These are phyloP conservation scores for Andrena minutula DNA, from an alignment of 2,888 invertebrate genomes.

Conservation along the genomic window DNA sequence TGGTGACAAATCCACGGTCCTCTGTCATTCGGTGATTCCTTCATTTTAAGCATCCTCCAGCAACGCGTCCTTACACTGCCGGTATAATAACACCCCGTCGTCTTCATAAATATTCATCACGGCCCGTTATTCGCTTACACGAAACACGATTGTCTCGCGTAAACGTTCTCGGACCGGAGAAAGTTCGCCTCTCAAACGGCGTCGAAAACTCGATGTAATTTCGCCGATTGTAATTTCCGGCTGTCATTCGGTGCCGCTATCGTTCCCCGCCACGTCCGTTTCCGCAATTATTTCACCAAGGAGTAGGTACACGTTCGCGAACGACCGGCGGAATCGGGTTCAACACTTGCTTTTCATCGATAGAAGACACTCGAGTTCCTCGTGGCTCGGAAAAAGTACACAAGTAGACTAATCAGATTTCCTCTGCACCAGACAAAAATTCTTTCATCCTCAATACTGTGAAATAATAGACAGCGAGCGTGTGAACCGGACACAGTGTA, in stretches of 20 bases:
- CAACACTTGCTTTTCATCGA: background rate
- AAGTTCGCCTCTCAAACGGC: background rate
- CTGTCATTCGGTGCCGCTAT: background rate
- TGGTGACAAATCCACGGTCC: too few species aligned
- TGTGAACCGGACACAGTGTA: too few species aligned
- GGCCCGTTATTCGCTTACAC: constrained; percentile 1
- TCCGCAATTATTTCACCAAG: constrained; percentile 2
- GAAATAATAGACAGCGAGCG: too few species aligned
- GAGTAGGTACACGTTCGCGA: background rate
- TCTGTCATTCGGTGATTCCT: too few species aligned
- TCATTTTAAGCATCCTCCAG: background rate
- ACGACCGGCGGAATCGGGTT: background rate
- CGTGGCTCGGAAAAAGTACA: too few species aligned
- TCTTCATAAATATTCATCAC: constrained; percentile 27
- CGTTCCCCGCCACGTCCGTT: background rate
- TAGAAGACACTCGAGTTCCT: too few species aligned
- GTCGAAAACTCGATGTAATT: background rate
- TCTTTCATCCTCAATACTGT: too few species aligned
- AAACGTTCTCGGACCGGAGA: constrained; percentile 8
- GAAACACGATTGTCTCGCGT: background rate
- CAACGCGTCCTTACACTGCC: background rate
- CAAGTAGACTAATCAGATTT: too few species aligned
- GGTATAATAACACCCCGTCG: background rate
- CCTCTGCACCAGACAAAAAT: too few species aligned
- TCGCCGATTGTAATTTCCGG: constrained; percentile 7